Evolutionary conservation across 2,113 vertebrate genomes (phyloP), one percentile per base, ranked within the genome.

Genomic region (Xerus inauris): DNA sequence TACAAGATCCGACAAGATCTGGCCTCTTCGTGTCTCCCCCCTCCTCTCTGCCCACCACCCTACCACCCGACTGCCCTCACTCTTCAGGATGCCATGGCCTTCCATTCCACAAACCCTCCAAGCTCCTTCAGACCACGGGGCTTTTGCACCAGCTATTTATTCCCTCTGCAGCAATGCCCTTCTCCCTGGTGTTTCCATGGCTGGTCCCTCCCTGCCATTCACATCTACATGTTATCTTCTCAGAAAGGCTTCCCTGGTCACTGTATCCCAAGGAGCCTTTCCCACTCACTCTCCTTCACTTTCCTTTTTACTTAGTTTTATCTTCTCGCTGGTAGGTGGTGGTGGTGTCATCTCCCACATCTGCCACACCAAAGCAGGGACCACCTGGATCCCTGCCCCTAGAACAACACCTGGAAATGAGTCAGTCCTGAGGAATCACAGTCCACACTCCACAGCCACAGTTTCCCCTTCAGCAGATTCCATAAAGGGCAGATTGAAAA

Each of bases 51-150:
- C 26, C 73, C 80, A 10, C 16, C 26, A 40, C 57, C 32, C 30
- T 28, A 12, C 4, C 9, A 14, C 8, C 38, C 30, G 30, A 13
- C 4, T 7, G 9, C 8, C 4, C 47, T 45, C 9, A 20, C 6
- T 73, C 49, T 38, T 4, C 20, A 14, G 1, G 59, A 54, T 26
- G 5, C 54, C 11, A 22, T 47, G 0, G 2, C 10, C 17, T 51
- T 42, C 72, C 62, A 6, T 42, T 32, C 12, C 69, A 75, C 72
- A 38, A 7, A n/a, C 40, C 3, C 95, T 17, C 47, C 42, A 45
- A 47, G 71, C 69, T 57, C 69, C 30, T 6, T 7, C 10, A 0
- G 22, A n/a, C 62, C 59, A 35, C 87, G 45, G 80, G 73, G 24
- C 32, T 80, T 77, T 6, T 62, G 84, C 84, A 91, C 45, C 5